Percentiles rank a stretch among this genome's conserved stretches.
Evolutionary conservation across 2,113 vertebrate genomes (phyloP).

Genomic region (Meleagris gallopavo): DNA sequence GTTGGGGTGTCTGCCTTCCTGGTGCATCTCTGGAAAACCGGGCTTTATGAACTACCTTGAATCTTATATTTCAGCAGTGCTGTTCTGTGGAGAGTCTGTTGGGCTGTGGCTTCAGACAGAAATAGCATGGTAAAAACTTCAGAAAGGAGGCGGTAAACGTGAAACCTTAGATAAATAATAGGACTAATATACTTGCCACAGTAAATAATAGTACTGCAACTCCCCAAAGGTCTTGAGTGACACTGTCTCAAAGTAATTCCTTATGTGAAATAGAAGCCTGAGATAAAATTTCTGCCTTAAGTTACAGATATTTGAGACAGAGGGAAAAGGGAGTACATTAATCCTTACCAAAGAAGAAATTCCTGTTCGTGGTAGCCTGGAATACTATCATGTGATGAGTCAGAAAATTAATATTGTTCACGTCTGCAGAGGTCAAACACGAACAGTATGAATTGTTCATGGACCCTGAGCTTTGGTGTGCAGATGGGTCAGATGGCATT

Average conservation of each 20-base stretch:
- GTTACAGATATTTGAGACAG: not conserved
- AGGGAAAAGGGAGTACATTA: not conserved
- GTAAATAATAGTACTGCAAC: not conserved
- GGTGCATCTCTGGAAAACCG: not conserved
- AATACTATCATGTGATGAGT: not conserved
- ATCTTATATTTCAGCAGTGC: not conserved
- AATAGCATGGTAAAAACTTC: not conserved
- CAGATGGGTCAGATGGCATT: not conserved
- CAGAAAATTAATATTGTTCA: constrained; percentile 20
- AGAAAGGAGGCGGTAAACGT: not conserved
- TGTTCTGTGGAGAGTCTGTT: not conserved
- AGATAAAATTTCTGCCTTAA: constrained; percentile 28
- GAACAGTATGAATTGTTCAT: no score
- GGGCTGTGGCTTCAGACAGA: not conserved
- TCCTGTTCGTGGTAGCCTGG: not conserved
- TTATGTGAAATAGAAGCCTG: constrained; percentile 4
- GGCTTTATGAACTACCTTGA: not conserved
- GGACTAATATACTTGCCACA: not conserved
- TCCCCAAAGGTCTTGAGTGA: not conserved
- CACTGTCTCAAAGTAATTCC: not conserved
- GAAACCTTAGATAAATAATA: constrained; percentile 19
- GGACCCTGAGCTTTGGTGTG: not conserved
- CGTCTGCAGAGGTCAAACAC: not conserved
- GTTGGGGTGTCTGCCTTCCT: not conserved
- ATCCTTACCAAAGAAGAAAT: constrained; percentile 26